Evolutionary conservation across 2,113 vertebrate genomes (phyloP), one percentile per base, ranked within the genome.

Genomic region (Ardeotis arabs): DNA sequence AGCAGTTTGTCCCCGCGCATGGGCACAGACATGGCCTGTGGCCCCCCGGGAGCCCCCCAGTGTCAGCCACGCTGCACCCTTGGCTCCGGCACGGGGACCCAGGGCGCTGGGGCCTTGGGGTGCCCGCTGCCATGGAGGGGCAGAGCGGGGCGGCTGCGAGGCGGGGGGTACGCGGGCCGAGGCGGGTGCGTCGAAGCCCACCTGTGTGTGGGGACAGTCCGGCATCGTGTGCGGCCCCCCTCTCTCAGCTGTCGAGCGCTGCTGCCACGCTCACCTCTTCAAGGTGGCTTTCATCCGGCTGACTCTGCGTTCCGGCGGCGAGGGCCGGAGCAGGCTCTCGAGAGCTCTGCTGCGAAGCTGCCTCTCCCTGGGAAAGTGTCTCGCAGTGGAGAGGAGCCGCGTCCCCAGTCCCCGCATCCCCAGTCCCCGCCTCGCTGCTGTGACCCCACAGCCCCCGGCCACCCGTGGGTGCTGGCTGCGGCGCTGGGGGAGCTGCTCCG

Each of bases 51-150:
- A 37, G 3, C 37, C 31, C 41, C 85, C n/a, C 37, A n/a, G 52
- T 29, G 22, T 23, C 50, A 28, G 8, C 67, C 45, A 8, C 1
- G 0, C 45, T 53, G 47, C 10, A 2, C 53, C 64, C 14, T 23
- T 13, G 49, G 11, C 20, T 20, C 63, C 0, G 0, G 2, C 9
- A 22, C 4, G 5, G 41, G 25, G 35, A 6, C 31, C 1, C 1
- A 31, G 73, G 29, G 14, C 18, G 29, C 37, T 25, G 11, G 33
- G 11, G 15, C 15, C 50, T 2, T 0, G 2, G 27, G 28, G 37
- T 12, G 4, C 45, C 11, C 1, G 7, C 59, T 29, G 29, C n/a
- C 4, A 0, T 2, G 10, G 18, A 23, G 25, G 76, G 25, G 20
- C 37, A 31, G 47, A 80, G 59, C 0, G 0, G 0, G 29, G 33